Percentiles rank a stretch among this genome's conserved stretches.
These are phyloP conservation scores for Conger conger DNA, from an alignment of 2,113 vertebrate genomes.

Conservation along the genomic window DNA sequence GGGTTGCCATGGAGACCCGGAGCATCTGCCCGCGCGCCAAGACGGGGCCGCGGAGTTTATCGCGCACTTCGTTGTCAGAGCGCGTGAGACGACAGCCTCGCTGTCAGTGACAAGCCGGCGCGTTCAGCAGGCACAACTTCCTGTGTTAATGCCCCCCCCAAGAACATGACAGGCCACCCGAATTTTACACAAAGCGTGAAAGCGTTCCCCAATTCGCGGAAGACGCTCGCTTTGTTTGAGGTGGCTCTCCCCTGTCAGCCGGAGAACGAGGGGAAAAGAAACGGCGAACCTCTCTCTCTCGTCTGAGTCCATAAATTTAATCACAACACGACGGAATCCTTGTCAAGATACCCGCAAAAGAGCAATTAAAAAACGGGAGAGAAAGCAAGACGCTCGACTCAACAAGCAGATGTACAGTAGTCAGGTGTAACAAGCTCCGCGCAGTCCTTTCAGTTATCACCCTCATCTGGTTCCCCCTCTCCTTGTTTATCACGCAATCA, in stretches of 20 bases:
- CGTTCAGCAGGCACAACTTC: background rate
- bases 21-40: background rate
- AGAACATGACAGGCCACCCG: constrained; percentile 19
- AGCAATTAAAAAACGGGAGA: constrained; percentile 28
- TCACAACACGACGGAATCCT: background rate
- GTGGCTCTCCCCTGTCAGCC: background rate
- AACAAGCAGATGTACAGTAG: constrained; percentile 28
- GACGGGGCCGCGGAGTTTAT: constrained; percentile 6
- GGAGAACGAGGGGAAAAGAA: background rate
- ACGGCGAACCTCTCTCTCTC: background rate
- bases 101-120: background rate
- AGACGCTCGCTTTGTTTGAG: background rate
- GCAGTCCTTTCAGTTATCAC: constrained; percentile 38
- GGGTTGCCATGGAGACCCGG: constrained; percentile 43
- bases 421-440: constrained; percentile 32
- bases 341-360: constrained; percentile 17
- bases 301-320: background rate
- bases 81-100: background rate
- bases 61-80: background rate
- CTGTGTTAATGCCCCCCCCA: background rate
- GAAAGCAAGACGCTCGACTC: background rate
- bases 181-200: constrained; percentile 19
- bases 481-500: constrained; percentile 41
- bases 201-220: background rate
- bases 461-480: constrained; percentile 38